Evolutionary conservation across 1,140 invertebrate genomes (phyloP), one percentile per base, ranked within the genome.

Genomic region (Danaus melanippus): DNA sequence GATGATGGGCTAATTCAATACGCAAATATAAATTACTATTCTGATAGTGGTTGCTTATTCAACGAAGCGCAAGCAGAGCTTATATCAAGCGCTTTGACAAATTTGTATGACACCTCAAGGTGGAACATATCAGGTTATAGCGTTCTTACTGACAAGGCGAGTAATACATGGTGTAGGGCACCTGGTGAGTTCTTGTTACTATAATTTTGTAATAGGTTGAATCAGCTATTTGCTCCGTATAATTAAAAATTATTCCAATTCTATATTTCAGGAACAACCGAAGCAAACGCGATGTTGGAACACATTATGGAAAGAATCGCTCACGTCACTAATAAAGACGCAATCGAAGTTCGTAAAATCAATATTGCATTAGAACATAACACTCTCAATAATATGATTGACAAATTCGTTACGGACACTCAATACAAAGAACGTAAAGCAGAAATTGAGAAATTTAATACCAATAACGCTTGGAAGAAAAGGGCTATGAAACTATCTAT

Each of bases 291-390:
- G 6, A 87, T 92, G 62, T 90, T 92, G 15, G 96, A 97, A 79
- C 91, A 90, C 53, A 91, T 97, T 15, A 95, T 97, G 90, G 94
- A 97, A 60, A 92, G 95, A 69, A 93, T 96, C 57, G 91, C 94
- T 1, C 88, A 89, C 48, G 83, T 73, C 6, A 78, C 92, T 1
- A 88, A 89, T 2, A 89, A 90, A 66, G 94, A 96, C 84, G 90
- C 94, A 0, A 58, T 91, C 1, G 90, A 93, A 52, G 89, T 95
- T 0, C 86, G 90, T 57, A 67, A 91, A 45, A 71, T 79, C 4
- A 94, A 96, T 71, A 82, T 94, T 58, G 76, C 76, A 4, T 52
- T 77, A 6, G 66, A 86, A 8, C 79, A 88, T 9, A 69, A 71
- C 48, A 63, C 71, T 42, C 68, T 90, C 41, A 79, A 77, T 51